phyloP scores from a whole-genome alignment of 2,113 vertebrate genomes.

The Nicator chloris region DNA sequence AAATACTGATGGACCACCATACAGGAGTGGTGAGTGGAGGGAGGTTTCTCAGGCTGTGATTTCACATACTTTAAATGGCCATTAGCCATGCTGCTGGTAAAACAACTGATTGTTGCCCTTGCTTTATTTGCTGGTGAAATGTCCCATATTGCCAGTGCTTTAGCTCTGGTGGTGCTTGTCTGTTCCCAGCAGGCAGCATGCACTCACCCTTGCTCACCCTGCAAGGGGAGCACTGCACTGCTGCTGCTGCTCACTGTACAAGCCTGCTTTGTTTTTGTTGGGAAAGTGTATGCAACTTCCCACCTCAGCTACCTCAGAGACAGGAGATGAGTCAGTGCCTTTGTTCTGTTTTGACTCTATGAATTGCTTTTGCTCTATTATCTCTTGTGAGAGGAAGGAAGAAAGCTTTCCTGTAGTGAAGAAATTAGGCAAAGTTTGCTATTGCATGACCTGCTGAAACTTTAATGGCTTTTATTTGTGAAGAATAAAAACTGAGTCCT shows the following conservation, averaged over 20 bases:
- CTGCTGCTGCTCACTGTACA: neutral
- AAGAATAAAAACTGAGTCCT: neutral
- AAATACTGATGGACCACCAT: neutral
- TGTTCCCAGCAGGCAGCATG: neutral
- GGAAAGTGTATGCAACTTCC: neutral
- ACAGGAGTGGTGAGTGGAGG: fast-evolving
- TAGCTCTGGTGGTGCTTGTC: neutral
- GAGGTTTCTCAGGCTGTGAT: neutral
- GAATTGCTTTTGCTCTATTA: neutral
- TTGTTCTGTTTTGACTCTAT: neutral
- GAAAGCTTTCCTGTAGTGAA: neutral
- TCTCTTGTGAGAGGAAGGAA: neutral
- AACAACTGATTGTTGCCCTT: neutral
- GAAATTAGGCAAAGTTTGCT: neutral
- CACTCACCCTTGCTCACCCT: neutral
- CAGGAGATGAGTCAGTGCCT: neutral
- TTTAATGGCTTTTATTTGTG: neutral
- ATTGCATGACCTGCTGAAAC: neutral
- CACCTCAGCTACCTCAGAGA: neutral
- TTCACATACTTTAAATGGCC: neutral
- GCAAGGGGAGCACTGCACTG: neutral
- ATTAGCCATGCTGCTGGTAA: neutral
- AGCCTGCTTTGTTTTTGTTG: neutral
- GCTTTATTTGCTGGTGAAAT: neutral
- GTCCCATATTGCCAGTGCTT: fast-evolving